phyloP scores from a whole-genome alignment of 2,113 vertebrate genomes.

The Muscicapa adusta region DNA sequence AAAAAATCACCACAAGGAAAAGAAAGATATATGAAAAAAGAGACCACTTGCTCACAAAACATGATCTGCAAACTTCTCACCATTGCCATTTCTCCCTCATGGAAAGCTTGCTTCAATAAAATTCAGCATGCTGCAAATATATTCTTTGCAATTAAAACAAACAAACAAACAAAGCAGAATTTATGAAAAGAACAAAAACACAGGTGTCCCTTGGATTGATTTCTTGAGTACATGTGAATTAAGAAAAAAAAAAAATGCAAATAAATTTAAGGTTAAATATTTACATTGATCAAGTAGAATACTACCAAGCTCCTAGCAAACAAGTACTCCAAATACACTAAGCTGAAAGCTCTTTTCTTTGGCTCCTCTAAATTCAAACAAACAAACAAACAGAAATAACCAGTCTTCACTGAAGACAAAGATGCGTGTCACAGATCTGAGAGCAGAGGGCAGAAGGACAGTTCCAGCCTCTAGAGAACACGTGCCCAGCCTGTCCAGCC shows the following conservation, averaged over 20 bases:
- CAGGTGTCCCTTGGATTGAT: slow-evolving; percentile 47
- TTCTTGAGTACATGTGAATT: slow-evolving; percentile 68
- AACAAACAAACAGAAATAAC: slow-evolving; percentile 60
- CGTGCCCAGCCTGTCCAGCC: slow-evolving; percentile 66
- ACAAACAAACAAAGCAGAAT: slow-evolving; percentile 1
- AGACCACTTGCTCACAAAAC: slow-evolving; percentile 57
- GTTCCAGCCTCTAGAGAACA: slow-evolving; percentile 53
- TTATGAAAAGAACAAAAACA: slow-evolving; percentile 54
- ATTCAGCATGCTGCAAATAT: slow-evolving; percentile 70
- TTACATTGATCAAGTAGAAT: slow-evolving; percentile 73
- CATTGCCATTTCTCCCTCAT: slow-evolving; percentile 33
- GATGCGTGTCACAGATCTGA: slow-evolving; percentile 54
- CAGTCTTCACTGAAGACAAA: slow-evolving; percentile 97
- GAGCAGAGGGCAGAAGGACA: slow-evolving; percentile 42
- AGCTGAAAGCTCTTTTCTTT: slow-evolving; percentile 80
- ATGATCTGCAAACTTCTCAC: slow-evolving; percentile 35
- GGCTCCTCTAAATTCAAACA: slow-evolving; percentile 76
- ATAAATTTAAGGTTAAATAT: slow-evolving; percentile 70
- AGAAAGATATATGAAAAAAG: slow-evolving; percentile 30
- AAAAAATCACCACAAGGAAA: slow-evolving; percentile 41
- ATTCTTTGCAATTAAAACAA: slow-evolving; percentile 63
- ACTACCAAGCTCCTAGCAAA: slow-evolving; percentile 69
- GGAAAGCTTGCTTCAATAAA: slow-evolving; percentile 51
- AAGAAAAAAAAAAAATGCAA: slow-evolving; percentile 64
- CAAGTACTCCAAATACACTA: slow-evolving; percentile 80